Evolutionary conservation across 2,888 invertebrate species (phyloP).

Genomic region (Rhaphigaster nebulosa): DNA sequence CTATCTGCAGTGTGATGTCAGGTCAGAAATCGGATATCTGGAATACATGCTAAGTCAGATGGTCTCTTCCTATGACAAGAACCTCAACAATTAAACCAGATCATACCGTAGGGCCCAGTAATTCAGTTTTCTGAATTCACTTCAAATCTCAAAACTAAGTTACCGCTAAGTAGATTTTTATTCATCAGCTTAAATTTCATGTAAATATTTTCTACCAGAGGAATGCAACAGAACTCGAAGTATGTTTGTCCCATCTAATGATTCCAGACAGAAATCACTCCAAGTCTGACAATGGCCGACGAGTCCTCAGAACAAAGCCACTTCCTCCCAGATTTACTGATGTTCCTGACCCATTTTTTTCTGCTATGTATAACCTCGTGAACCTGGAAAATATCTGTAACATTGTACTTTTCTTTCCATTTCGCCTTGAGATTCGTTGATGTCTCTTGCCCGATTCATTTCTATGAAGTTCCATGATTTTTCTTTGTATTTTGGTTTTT

Average conservation of each 20-base stretch:
- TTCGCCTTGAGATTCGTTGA: no score
- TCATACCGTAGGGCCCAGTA: no score
- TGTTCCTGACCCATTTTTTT: neutral
- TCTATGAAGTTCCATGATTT: no score
- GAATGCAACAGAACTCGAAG: neutral
- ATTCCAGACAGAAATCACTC: neutral
- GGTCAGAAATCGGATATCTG: neutral
- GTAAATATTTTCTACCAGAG: neutral
- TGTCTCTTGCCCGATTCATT: no score
- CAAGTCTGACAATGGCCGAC: neutral
- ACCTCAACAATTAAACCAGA: no score
- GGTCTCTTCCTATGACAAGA: no score
- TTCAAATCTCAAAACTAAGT: neutral
- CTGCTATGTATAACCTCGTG: neutral
- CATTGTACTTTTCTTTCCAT: no score
- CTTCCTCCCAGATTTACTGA: neutral
- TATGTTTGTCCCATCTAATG: neutral
- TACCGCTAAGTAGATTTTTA: neutral
- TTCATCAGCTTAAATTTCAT: neutral
- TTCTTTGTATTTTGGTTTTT: no score
- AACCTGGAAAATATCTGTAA: neutral
- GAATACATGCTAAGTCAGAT: neutral
- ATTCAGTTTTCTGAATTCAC: neutral
- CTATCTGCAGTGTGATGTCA: neutral
- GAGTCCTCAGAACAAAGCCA: neutral